Base-by-base conservation (phyloP, 1,140 invertebrate genomes). In the Ptiloglossa arizonensis region DNA sequence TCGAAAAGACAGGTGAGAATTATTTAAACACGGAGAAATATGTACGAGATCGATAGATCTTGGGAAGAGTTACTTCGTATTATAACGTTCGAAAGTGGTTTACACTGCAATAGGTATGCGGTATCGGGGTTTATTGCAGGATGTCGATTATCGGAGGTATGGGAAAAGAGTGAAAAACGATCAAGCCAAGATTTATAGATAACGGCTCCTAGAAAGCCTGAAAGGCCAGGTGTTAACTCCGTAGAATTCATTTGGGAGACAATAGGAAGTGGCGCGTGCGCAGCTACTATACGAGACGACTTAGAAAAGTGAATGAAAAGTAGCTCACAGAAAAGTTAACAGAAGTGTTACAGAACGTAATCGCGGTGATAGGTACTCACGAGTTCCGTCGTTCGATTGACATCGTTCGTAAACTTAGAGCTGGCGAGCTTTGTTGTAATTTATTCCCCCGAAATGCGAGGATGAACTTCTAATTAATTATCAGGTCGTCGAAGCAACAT, bases 61-160 rank as follows among this genome's bases (percentile, higher is more conserved):
- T 4, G 32, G 32, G n/a, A n/a, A 35, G 32, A 35, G 6, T 35
- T 2, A 6, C 2, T 4, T 35, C 3, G n/a, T n/a, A 68, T 52
- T 27, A 0, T 27, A 38, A 19, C 32, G 32, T 70, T 46, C 19
- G 44, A 63, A 63, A 63, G 44, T 72, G 29, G 32, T 50, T 52
- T 38, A 44, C 22, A 9, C 17, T 2, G 5, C 17, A 63, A n/a
- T 50, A 22, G 59, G n/a, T 1, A 17, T 52, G 2, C 35, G 70
- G 70, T 73, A 64, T 73, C 38, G 13, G 54, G 70, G 70, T 73
- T 73, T 64, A 41, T 73, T 22, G 48, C 59, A 52, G 70, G 59
- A 64, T 63, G 59, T 64, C 59, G 59, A 73, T 64, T 52, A 64
- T 64, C 59, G 59, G 41, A 63, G 48, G 22, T 9, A 27, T 5